Percentiles rank a stretch among this genome's conserved stretches.
These are phyloP conservation scores for Odontocolon sp. DNA, from an alignment of 2,888 invertebrate genomes.

Conservation along the genomic window DNA sequence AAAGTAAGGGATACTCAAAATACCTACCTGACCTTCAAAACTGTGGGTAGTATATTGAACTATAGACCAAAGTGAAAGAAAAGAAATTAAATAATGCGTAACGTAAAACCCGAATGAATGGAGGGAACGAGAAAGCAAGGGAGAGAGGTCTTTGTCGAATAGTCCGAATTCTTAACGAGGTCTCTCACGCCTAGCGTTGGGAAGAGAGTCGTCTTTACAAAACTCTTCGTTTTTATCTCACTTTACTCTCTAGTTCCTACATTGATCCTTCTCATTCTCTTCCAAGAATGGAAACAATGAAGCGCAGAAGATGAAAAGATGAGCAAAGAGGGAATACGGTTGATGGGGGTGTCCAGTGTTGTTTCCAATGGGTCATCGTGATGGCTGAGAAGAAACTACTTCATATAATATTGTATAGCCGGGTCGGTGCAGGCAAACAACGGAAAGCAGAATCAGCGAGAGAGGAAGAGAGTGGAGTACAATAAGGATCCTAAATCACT, in stretches of 20 bases:
- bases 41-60: not conserved
- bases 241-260: conserved; percentile 10
- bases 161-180: conserved; percentile 57
- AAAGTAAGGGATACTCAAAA: not conserved
- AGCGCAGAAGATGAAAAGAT: conserved; percentile 19
- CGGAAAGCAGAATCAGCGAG: conserved; percentile 44
- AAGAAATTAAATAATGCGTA: conserved; percentile 11
- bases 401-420: conserved; percentile 21
- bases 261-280: conserved; percentile 47
- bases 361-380: conserved; percentile 48
- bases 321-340: conserved; percentile 26
- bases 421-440: conserved; percentile 39
- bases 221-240: conserved; percentile 15
- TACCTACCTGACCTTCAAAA: not conserved
- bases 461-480: conserved; percentile 61
- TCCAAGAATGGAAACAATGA: conserved; percentile 64
- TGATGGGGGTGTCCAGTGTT: conserved; percentile 21
- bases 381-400: conserved; percentile 8
- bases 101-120: conserved; percentile 36
- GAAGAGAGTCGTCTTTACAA: conserved; percentile 37
- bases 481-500: conserved; percentile 69
- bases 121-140: not conserved
- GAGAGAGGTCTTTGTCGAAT: conserved; percentile 34
- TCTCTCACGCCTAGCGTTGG: conserved; percentile 53
- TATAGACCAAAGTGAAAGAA: conserved; percentile 9